Base-by-base conservation (phyloP, 2,888 invertebrate genomes). In the Metellina segmentata region DNA sequence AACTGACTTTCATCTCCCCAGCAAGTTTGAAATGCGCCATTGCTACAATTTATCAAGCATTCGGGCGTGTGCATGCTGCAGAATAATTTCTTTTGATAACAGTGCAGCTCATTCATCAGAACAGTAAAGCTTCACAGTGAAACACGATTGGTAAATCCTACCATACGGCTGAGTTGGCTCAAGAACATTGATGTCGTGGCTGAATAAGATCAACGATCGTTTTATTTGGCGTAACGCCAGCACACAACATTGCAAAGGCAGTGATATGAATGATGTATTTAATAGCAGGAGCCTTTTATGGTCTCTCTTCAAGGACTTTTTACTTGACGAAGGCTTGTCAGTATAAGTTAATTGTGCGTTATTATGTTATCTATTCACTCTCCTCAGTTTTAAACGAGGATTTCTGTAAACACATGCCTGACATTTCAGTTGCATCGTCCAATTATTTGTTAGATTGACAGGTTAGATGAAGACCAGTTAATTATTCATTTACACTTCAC, bases 181-280 rank as follows among this genome's bases (percentile, higher is more conserved):
- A 19, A 34, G 16, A 69, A 61, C 61, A 61, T 61, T 34, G 79
- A 79, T 61, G 79, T 51, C 4, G 51, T 61, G 53, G 16, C 19
- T 79, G 61, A 79, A 79, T 69, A 61, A 79, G 79, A 61, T 13
- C 79, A 61, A 61, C 7, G 79, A 79, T 61, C 79, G 20, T 79
- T 79, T 53, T 79, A 8, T 61, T 61, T 79, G 79, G 79, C 79
- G 61, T 79, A 20, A 34, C 61, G 79, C 79, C 79, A 79, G 79
- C 6, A 51, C n/a, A 61, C 6, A 79, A 53, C 13, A 53, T 61
- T 20, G 79, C 48, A 7, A 79, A 34, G 19, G 53, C 11, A 61
- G 61, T 61, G 11, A 61, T 61, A 61, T 11, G 61, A 61, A 61
- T 61, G 61, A 61, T 61, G 61, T 61, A 61, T 8, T 61, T 61